Base-by-base conservation (phyloP, 2,797 vertebrate genomes). In the Danio choprae region DNA sequence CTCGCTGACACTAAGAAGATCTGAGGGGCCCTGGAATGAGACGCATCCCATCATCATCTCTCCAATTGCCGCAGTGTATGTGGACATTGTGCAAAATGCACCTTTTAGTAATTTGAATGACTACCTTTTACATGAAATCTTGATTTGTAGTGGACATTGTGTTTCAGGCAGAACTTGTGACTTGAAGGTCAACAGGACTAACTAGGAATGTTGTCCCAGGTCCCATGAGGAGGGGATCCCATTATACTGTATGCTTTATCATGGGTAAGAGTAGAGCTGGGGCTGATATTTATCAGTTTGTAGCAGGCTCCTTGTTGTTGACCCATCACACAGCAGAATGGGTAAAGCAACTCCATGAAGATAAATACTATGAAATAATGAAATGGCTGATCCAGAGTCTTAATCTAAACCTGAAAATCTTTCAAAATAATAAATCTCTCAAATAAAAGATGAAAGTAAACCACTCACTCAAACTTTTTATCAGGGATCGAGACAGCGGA, bases 1-100 rank as follows among this genome's bases (percentile, higher is more conserved):
- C 80, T 73, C 71, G n/a, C 75, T 88, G 85, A 87, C 80, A 77
- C 60, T 75, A 56, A 80, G 74, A 85, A 83, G 80, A 87, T 86
- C 75, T 80, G 83, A 86, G 77, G 53, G 63, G 43, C 58, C 73
- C 38, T 43, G 6, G 36, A 13, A 64, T 65, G 53, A 81, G 80
- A 80, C 50, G 60, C 79, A 58, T 84, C 56, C 79, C 20, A 63
- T 22, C 29, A 29, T 68, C 67, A 81, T 74, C 62, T 62, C 50
- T 40, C 29, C 55, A 70, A 80, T 63, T 73, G 51, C 16, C 51
- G 9, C 13, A 51, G 65, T 69, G 20, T 62, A 64, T 64, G 62
- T 44, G 48, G 55, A 74, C 40, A 48, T 71, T n/a, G 15, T 51
- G 41, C 59, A 40, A 20, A 48, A 64, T 38, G 56, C n/a, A 74